Evolutionary conservation across 2,797 vertebrate genomes (phyloP), one percentile per base, ranked within the genome.

Genomic region (Danio kyathit): DNA sequence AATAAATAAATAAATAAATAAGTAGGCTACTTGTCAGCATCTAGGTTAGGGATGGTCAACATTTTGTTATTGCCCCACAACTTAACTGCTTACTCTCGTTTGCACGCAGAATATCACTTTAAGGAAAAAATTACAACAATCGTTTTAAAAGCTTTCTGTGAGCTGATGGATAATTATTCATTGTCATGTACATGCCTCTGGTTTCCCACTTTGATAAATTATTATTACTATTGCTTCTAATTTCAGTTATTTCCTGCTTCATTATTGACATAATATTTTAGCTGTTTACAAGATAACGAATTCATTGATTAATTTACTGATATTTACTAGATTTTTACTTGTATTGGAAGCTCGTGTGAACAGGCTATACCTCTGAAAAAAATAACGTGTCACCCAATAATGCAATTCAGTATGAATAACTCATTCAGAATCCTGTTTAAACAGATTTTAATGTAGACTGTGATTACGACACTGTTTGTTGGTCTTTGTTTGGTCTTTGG

Each of bases 161-260:
- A 49, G 70, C 44, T 49, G n/a, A n/a, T 60, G 54, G 38, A 60
- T 70, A 78, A 78, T 78, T 70, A 78, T 70, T 78, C 54, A 78
- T 41, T 78, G 65, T 70, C 54, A 60, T 60, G 29, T 70, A 21
- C 54, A 29, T 70, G 65, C 43, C 52, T 77, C 41, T 46, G 41
- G 19, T 67, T 77, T 77, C 16, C 60, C 60, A 64, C 49, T 76
- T 66, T 76, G 74, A 76, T 65, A 56, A 66, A 76, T 66, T 76
- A 51, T 29, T 64, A 77, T 77, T 69, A 60, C 69, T 78, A 59
- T 78, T 69, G 76, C 43, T 49, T 69, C 19, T 46, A 46, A 60
- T 77, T 77, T 77, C 17, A 59, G 52, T 77, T 59, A 76, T 77
- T 59, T 70, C 6, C 65, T 51, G 38, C 56, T 60, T 16, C 44